phyloP scores from a whole-genome alignment of 2,797 vertebrate species.

The Carduelis carduelis region DNA sequence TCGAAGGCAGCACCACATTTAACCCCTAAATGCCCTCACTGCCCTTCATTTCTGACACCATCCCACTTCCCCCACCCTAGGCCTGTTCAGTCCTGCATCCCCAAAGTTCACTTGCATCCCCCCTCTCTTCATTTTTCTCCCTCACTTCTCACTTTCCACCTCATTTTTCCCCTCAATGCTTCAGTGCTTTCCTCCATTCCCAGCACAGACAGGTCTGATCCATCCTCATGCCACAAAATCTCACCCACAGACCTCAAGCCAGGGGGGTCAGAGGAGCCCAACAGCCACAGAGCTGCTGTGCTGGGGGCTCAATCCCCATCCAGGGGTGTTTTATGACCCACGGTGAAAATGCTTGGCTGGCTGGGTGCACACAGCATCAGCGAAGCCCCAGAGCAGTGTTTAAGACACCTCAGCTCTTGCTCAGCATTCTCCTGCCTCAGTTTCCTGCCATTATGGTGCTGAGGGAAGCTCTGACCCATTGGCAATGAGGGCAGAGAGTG shows the following conservation, averaged over 20 bases:
- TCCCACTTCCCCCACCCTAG: not conserved
- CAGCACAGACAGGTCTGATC: not conserved
- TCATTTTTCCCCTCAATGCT: rapidly evolving
- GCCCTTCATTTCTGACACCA: not conserved
- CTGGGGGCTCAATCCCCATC: not conserved
- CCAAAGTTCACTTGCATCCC: too few relatives aligned
- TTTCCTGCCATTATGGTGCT: rapidly evolving
- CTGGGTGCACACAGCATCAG: not conserved
- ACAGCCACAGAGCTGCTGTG: rapidly evolving
- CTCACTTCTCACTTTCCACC: not conserved
- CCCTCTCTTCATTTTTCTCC: too few relatives aligned
- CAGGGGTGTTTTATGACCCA: not conserved
- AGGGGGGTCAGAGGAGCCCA: not conserved
- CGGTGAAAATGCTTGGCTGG: not conserved
- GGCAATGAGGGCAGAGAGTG: rapidly evolving
- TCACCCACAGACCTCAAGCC: not conserved
- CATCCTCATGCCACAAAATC: not conserved
- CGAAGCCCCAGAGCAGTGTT: not conserved
- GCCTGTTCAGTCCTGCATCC: not conserved
- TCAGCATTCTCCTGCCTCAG: not conserved
- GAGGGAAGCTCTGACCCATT: not conserved
- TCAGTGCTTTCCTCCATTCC: not conserved
- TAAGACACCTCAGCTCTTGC: not conserved
- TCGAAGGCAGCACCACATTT: not conserved
- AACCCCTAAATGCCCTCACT: not conserved